phyloP scores from a whole-genome alignment of 2,888 invertebrate genomes.

The Stenichneumon culpator region DNA sequence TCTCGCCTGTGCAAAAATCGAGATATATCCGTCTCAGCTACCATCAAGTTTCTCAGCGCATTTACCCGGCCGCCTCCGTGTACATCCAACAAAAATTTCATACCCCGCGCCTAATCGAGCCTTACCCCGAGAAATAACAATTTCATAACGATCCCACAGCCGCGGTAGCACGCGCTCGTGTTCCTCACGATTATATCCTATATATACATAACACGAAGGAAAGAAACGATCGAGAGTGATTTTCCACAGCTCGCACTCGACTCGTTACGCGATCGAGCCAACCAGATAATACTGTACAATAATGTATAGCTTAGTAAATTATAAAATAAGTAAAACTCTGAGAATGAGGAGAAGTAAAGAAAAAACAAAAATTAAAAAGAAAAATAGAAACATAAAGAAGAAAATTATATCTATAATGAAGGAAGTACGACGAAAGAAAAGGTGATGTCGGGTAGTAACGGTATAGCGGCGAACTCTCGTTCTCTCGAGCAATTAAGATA shows the following conservation, averaged over 20 bases:
- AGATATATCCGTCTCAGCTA: conserved; percentile 1
- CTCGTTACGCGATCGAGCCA: conserved; percentile 60
- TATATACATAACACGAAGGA: conserved; percentile 32
- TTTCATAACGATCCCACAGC: conserved; percentile 18
- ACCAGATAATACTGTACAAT: conserved; percentile 31
- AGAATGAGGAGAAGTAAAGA: conserved; percentile 39
- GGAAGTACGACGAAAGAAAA: conserved; percentile 61
- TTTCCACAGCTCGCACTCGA: conserved; percentile 53
- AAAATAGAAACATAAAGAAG: conserved; percentile 54
- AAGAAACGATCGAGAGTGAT: conserved; percentile 45
- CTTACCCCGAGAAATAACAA: conserved; percentile 9
- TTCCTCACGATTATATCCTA: conserved; percentile 17
- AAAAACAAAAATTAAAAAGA: conserved; percentile 37
- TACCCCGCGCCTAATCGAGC: conserved; percentile 19
- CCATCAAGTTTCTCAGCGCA: conserved; percentile 5
- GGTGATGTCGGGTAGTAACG: conserved; percentile 36
- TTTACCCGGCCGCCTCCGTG: not conserved
- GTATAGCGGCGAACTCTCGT: conserved; percentile 47
- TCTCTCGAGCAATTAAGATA: conserved; percentile 83
- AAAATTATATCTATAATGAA: conserved; percentile 53
- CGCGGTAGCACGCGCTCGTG: conserved; percentile 19
- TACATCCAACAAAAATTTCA: conserved; percentile 20
- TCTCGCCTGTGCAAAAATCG: conserved; percentile 19
- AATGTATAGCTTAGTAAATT: conserved; percentile 12
- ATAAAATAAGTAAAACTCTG: conserved; percentile 15